Percentiles rank a stretch among this genome's conserved stretches.
Conservation (phyloP, 2,113 vertebrate genomes). For the Oncorhynchus mykiss region DNA sequence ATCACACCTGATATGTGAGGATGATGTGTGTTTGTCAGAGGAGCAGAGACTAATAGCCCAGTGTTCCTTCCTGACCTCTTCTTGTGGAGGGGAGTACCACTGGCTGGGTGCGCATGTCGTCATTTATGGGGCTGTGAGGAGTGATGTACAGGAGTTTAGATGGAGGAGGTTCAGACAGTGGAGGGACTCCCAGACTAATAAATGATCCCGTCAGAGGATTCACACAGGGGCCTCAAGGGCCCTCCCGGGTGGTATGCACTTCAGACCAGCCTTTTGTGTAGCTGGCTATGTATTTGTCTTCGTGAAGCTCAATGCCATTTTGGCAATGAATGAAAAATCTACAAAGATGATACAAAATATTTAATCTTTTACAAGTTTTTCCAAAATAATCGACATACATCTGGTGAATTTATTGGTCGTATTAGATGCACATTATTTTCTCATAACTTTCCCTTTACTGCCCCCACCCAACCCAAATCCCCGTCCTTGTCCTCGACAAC, state of each 20-base stretch:
- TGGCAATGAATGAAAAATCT: background rate
- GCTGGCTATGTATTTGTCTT: background rate
- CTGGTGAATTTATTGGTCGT: conserved; percentile 52
- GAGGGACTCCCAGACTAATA: conserved; percentile 41
- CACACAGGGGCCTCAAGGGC: conserved; percentile 14
- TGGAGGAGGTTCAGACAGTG: conserved; percentile 35
- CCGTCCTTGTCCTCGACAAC: conserved; percentile 15
- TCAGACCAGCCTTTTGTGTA: background rate
- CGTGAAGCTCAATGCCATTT: background rate
- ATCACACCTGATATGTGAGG: background rate
- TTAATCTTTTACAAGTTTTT: conserved; percentile 60
- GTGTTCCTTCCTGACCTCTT: too few relatives aligned
- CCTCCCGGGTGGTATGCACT: conserved; percentile 12
- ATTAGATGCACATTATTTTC: conserved; percentile 39
- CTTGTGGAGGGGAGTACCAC: conserved; percentile 9
- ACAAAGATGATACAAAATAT: conserved; percentile 74
- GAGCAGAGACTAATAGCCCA: too few relatives aligned
- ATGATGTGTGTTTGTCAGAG: conserved; percentile 21
- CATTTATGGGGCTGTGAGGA: background rate
- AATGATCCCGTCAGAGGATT: conserved; percentile 39
- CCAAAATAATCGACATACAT: conserved; percentile 68
- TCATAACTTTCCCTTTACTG: background rate
- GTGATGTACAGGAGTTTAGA: conserved; percentile 21
- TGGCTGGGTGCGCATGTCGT: background rate
- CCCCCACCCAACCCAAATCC: conserved; percentile 17